phyloP scores from a whole-genome alignment of 1,140 invertebrate genomes.

The Colletes latitarsis region DNA sequence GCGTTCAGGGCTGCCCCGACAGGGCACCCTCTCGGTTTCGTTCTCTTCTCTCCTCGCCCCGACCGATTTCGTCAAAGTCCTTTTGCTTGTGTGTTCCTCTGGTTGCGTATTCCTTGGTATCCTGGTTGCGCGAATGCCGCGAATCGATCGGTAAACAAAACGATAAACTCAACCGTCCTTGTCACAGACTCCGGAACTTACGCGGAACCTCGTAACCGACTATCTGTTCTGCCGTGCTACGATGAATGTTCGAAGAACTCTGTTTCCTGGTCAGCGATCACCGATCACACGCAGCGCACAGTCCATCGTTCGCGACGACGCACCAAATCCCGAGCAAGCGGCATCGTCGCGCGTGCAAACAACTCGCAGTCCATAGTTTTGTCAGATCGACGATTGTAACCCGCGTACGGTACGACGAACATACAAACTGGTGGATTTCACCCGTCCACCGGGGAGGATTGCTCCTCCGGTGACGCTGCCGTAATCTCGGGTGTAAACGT shows the following conservation, averaged over 20 bases:
- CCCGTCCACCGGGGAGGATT: not conserved
- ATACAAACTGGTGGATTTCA: not conserved
- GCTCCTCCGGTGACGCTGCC: not conserved
- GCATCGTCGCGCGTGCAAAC: slow-evolving; percentile 42
- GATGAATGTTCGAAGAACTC: too few relatives aligned
- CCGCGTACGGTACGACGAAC: slow-evolving; percentile 1
- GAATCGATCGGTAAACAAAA: too few relatives aligned
- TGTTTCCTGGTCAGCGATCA: slow-evolving; percentile 25
- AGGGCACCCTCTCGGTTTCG: not conserved
- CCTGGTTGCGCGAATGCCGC: too few relatives aligned
- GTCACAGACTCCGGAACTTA: too few relatives aligned
- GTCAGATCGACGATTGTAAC: slow-evolving; percentile 1
- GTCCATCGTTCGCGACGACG: slow-evolving; percentile 59
- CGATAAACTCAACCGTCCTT: too few relatives aligned
- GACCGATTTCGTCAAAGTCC: too few relatives aligned
- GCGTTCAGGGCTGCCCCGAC: not conserved
- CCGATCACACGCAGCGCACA: slow-evolving; percentile 53
- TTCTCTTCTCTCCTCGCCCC: not conserved
- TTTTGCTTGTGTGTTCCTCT: too few relatives aligned
- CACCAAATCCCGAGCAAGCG: slow-evolving; percentile 41
- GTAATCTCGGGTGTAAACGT: not conserved
- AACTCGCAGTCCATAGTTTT: slow-evolving; percentile 52
- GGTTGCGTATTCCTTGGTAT: not conserved
- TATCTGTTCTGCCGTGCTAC: too few relatives aligned
- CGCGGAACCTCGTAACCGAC: too few relatives aligned